These are phyloP conservation scores for Lepidurus packardi DNA, from an alignment of 1,140 invertebrate genomes.

Conservation along the genomic window DNA sequence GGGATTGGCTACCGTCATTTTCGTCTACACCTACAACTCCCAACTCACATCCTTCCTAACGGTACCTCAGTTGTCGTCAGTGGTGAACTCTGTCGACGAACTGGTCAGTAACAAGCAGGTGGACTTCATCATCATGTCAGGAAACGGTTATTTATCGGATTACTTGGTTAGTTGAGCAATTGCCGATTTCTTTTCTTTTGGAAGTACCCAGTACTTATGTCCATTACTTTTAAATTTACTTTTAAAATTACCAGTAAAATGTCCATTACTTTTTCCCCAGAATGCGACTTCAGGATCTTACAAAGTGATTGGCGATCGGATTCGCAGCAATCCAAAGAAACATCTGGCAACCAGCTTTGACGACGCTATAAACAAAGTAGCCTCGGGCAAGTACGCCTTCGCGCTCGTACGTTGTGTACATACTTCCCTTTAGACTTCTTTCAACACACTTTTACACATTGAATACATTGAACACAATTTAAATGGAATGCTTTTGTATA, in stretches of 20 bases:
- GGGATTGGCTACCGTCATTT: not conserved
- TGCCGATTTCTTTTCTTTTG: too few relatives aligned
- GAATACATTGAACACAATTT: too few relatives aligned
- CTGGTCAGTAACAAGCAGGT: not conserved
- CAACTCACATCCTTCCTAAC: not conserved
- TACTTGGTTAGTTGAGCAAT: not conserved
- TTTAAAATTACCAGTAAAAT: too few relatives aligned
- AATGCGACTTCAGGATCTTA: not conserved
- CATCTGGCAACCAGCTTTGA: not conserved
- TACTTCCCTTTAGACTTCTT: too few relatives aligned
- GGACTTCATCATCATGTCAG: not conserved
- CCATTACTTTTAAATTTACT: too few relatives aligned
- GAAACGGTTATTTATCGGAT: not conserved
- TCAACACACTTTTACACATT: too few relatives aligned
- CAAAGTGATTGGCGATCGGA: not conserved
- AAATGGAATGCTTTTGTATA: too few relatives aligned
- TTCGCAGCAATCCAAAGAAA: not conserved
- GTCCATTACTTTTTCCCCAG: not conserved
- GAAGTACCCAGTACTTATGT: not conserved
- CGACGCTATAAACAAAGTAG: not conserved
- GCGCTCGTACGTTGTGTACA: not conserved
- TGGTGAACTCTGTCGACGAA: not conserved
- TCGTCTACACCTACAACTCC: not conserved
- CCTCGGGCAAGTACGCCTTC: not conserved
- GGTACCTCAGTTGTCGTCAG: not conserved